Evolutionary conservation across 1,140 invertebrate genomes (phyloP), one percentile per base, ranked within the genome.

Genomic region (Euura lappo): DNA sequence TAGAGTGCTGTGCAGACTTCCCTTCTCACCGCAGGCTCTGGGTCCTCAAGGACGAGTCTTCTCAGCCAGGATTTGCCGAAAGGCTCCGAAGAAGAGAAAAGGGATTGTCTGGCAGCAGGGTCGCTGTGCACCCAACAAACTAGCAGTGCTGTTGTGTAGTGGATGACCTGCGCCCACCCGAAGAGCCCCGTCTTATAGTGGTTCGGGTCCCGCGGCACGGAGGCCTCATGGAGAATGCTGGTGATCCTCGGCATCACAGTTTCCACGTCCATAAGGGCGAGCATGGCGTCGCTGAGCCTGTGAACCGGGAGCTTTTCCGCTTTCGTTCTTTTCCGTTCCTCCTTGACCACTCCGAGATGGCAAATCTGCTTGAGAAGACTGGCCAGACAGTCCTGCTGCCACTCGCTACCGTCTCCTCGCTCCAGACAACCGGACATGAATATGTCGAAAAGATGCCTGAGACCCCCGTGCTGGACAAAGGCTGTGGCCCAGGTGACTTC

Each of bases 351-450:
- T 0, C 96, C 96, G 66, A 98, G 91, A 73, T 96, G 92, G 85
- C 93, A 97, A 28, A 98, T 85, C 71, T 96, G 89, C 78, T 96
- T 94, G 11, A 98, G 82, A 8, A 98, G 84, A 78, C 94, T 93
- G 1, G 96, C 95, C 7, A 98, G 87, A 83, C 96, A 98, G 81
- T 98, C 97, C 85, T 98, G 96, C 71, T 96, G 93, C 97, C 97
- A 98, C 87, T 98, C 94, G 77, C 93, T 94, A 65, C 94, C 91
- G 72, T 94, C 91, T 68, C 90, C 91, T 65, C 92, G 90, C 13
- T 91, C 84, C 4, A 86, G 74, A 68, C 79, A 90, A 81, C 94
- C 95, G 42, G 93, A 96, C 90, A 96, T 94, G 84, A 98, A 97
- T 73, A 98, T 97, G 84, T 96, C 94, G 84, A 97, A 97, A 1